Conservation (phyloP, 2,888 invertebrate species). For the Eulithis prunata region DNA sequence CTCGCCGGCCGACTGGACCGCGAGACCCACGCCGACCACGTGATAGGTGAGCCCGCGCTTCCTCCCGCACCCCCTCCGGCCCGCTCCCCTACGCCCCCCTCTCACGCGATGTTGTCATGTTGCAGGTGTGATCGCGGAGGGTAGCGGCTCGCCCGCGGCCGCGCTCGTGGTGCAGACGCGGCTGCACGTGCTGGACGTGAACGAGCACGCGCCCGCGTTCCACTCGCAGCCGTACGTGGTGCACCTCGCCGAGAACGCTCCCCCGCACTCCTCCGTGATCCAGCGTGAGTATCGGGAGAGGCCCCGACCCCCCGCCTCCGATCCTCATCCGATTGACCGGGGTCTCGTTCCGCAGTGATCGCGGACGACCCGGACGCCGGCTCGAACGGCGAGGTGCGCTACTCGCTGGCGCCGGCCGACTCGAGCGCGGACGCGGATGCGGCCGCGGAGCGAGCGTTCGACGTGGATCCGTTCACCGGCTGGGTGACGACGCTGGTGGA, state of each 20-base stretch:
- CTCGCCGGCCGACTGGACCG: conserved; percentile 90
- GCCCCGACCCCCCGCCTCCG: neutral
- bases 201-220: conserved; percentile 95
- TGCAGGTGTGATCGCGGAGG: conserved; percentile 69
- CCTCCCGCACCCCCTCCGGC: neutral
- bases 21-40: conserved; percentile 87
- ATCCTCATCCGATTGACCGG: too few relatives aligned
- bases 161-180: conserved; percentile 89
- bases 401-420: conserved; percentile 74
- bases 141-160: conserved; percentile 79
- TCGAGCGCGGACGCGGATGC: conserved; percentile 59
- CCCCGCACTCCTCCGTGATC: conserved; percentile 90
- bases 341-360: conserved; percentile 60
- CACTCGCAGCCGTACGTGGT: conserved; percentile 92
- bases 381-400: conserved; percentile 93
- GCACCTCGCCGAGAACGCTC: conserved; percentile 92
- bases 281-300: conserved; percentile 81
- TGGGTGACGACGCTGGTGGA: conserved; percentile 90
- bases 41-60: conserved; percentile 83
- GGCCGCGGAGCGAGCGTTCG: conserved; percentile 87
- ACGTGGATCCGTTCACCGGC: conserved; percentile 93
- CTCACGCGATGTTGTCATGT: neutral
- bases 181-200: conserved; percentile 93
- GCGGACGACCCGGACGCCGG: conserved; percentile 88
- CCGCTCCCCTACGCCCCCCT: neutral